Conservation (phyloP, 2,888 invertebrate species). For the Tanypteryx hageni region DNA sequence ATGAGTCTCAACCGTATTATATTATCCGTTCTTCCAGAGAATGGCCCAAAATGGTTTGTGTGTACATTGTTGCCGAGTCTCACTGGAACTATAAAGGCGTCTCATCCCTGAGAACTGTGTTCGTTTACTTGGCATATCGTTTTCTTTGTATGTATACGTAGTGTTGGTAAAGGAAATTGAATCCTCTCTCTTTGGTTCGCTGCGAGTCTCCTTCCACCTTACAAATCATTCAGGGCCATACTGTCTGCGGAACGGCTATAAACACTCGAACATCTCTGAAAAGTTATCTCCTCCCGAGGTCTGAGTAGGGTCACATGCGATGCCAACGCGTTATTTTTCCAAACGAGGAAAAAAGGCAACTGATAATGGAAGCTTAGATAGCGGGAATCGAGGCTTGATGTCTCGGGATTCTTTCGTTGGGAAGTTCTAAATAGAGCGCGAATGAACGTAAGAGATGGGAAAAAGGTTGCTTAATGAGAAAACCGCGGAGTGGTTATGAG, state of each 20-base stretch:
- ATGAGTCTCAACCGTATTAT: neutral
- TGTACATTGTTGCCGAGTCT: neutral
- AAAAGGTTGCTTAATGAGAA: constrained; percentile 12
- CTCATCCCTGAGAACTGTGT: neutral
- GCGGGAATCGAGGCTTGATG: neutral
- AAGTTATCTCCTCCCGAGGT: neutral
- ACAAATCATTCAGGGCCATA: neutral
- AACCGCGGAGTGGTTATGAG: neutral
- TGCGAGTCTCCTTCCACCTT: neutral
- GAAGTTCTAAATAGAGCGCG: neutral
- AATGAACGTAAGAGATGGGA: neutral
- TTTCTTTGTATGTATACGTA: neutral
- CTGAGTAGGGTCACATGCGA: neutral
- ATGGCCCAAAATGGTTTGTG: neutral
- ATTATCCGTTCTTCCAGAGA: neutral
- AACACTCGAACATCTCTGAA: neutral
- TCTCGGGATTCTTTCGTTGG: neutral
- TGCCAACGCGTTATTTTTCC: neutral
- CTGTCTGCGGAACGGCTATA: neutral
- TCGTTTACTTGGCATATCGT: neutral
- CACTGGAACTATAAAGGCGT: neutral
- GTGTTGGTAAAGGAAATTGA: constrained; percentile 17
- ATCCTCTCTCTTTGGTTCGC: neutral
- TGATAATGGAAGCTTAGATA: neutral
- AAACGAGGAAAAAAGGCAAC: neutral